Evolutionary conservation across 1,140 invertebrate genomes (phyloP), one percentile per base, ranked within the genome.

Genomic region (Drosophila pallidifrons): DNA sequence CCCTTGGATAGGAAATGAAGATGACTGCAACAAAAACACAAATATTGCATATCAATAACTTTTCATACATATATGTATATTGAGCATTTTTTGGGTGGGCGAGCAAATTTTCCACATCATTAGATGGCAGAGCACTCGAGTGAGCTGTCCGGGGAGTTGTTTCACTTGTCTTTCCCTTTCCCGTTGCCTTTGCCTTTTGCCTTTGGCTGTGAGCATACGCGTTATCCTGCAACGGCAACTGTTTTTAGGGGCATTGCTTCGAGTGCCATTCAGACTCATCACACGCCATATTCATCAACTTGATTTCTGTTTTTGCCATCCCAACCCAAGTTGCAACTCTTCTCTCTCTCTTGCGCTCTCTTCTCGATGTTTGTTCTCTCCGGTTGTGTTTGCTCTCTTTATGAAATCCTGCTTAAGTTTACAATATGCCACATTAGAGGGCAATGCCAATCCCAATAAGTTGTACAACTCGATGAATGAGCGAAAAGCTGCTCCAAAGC

Each of bases 91-190:
- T 57, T 64, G 67, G 52, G 10, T 55, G 64, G 68, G 68, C 68
- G 54, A 75, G 57, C 70, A 67, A 75, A 87, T 87, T 87, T 87
- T 87, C 83, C 85, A 66, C 83, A 78, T 88, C 83, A 87, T 87
- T 87, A 83, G 80, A 72, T 69, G 67, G 47, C 54, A 70, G 77
- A 70, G 67, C 71, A 68, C 68, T 81, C 74, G 51, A 79, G 59
- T 67, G 46, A 79, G 74, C 66, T 72, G 54, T 67, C 41, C 77
- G 47, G 70, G 68, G 68, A 69, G 60, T 61, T 77, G 55, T 55
- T 64, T 66, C 60, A 58, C 54, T 65, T 45, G 43, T 32, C 49
- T 11, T 20, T 76, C 10, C 55, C 16, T 20, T 20, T 20, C 16
- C 16, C 16, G 16, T 20, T 20, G 16, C 16, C 16, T 3, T 20